A percentile compares a stretch with the other conserved stretches of the same genome.
Evolutionary conservation across 2,113 vertebrate genomes (phyloP).

Genomic region (Dolichotis patagonum): DNA sequence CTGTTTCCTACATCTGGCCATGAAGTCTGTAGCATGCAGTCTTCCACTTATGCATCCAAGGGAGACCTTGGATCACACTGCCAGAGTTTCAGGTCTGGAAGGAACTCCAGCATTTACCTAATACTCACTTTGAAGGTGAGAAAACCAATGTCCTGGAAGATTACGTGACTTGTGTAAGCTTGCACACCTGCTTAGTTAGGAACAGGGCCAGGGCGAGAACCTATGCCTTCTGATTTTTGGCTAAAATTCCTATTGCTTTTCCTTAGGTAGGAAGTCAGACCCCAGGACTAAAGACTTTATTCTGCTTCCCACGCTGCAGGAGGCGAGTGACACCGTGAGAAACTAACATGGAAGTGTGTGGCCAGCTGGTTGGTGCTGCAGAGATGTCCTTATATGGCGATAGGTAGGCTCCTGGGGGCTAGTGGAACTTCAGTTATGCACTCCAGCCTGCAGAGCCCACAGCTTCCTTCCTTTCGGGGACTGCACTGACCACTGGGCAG

Average conservation of each 20-base stretch:
- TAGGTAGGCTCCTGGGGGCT: background rate
- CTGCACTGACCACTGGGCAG: background rate
- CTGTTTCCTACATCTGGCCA: background rate
- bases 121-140: background rate
- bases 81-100: background rate
- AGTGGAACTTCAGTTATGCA: background rate
- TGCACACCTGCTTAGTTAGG: background rate
- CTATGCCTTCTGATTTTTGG: background rate
- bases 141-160: background rate
- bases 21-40: background rate
- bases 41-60: background rate
- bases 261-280: slow-evolving; percentile 48
- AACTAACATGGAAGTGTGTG: background rate
- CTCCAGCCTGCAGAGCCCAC: background rate
- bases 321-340: background rate
- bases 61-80: background rate
- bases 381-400: slow-evolving; percentile 15
- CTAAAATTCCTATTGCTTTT: slow-evolving; percentile 10
- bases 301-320: background rate
- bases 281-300: slow-evolving; percentile 38
- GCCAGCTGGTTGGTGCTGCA: background rate
- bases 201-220: background rate
- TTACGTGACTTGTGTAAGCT: background rate
- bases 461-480: background rate
- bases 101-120: background rate